Conservation (phyloP, 2,113 vertebrate species). For the Thunnus maccoyii region DNA sequence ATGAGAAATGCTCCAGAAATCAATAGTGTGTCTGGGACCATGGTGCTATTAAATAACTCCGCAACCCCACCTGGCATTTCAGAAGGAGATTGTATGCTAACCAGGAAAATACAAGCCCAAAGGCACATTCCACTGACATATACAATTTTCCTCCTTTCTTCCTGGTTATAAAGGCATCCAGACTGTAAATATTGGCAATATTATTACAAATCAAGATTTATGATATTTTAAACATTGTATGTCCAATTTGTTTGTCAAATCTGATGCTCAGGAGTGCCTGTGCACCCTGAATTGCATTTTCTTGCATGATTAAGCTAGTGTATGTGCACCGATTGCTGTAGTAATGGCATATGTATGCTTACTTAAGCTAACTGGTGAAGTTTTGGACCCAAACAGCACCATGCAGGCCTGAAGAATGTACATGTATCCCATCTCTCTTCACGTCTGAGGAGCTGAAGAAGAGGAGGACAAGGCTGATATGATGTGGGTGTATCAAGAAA, state of each 20-base stretch:
- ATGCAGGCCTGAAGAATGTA: background rate
- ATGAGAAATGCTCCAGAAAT: conserved; percentile 73
- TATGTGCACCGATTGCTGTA: background rate
- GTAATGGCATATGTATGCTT: background rate
- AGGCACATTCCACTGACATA: conserved; percentile 35
- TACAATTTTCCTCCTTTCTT: conserved; percentile 52
- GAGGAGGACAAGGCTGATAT: no score
- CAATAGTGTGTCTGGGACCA: conserved; percentile 55
- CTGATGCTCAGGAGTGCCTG: conserved; percentile 10
- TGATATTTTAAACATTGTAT: conserved; percentile 34
- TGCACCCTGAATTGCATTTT: conserved; percentile 12
- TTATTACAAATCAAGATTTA: conserved; percentile 59
- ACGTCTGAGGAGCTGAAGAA: background rate
- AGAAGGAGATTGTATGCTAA: conserved; percentile 28
- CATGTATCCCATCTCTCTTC: background rate
- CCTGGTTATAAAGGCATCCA: conserved; percentile 22
- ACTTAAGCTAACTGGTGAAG: conserved; percentile 13
- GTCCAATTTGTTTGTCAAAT: conserved; percentile 25
- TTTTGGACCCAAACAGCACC: conserved; percentile 1
- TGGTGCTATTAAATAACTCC: conserved; percentile 39
- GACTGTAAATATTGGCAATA: conserved; percentile 19
- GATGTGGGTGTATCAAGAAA: no score
- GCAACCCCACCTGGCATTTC: conserved; percentile 33
- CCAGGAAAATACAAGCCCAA: conserved; percentile 22
- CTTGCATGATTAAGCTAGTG: conserved; percentile 28